Base-by-base conservation (phyloP, 2,888 invertebrate genomes). In the Boloria euphrosyne region DNA sequence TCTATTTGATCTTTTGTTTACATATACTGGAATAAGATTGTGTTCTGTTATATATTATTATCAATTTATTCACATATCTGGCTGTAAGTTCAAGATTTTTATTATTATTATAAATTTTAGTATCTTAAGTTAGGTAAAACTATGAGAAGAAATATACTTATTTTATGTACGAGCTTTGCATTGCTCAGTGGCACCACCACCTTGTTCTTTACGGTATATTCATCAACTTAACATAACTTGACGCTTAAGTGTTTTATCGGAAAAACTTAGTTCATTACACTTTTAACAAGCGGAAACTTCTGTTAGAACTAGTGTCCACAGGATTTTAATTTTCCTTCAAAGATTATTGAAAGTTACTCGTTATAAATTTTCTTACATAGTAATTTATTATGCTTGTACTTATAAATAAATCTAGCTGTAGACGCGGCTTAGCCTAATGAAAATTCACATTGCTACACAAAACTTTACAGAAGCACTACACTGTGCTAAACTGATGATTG, bases 231-330 rank as follows among this genome's bases (percentile, higher is more conserved):
- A 47, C 47, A 31, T 47, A 49, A 50, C 46, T 52, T 57, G 58
- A 18, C 51, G 52, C 60, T 50, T 51, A 59, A 59, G 58, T 49
- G 38, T 64, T 64, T 58, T 53, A 64, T 64, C 57, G 64, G 51
- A 0, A 64, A 64, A 64, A 64, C 64, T 64, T 64, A 64, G 58
- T 52, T 58, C 58, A 64, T 64, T 64, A 64, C 58, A 64, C 64
- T 64, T 59, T 64, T 64, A 58, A 58, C 58, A 58, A 64, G 64
- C 31, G 52, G 27, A 51, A 64, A 58, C 44, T 58, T 64, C 44
- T 27, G n/a, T 49, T 58, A 51, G 58, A 58, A 57, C 57, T 64
- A 58, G 58, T 58, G 64, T 64, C 64, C 51, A 58, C 64, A 58
- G 51, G 51, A 44, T 58, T 58, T 64, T 58, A 64, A 58, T 64